phyloP scores from a whole-genome alignment of 2,113 vertebrate genomes.

The Ascaphus truei region DNA sequence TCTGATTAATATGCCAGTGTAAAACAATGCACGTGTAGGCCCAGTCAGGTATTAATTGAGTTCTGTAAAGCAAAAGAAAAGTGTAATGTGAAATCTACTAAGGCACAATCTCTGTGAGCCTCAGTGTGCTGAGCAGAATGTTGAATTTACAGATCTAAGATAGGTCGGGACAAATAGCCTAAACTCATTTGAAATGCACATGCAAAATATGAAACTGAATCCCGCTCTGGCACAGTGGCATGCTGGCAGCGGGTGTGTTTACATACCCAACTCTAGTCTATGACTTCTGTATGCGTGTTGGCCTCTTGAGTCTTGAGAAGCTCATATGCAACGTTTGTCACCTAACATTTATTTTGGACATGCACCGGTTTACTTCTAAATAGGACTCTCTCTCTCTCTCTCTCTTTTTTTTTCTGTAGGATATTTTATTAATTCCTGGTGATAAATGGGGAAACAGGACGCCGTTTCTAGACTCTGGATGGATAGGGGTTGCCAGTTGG shows the following conservation, averaged over 20 bases:
- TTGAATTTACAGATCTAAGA: not conserved
- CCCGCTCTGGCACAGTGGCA: conserved; percentile 11
- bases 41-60: not conserved
- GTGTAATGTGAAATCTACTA: conserved; percentile 15
- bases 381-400: conserved; percentile 14
- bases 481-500: conserved; percentile 18
- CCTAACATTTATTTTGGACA: conserved; percentile 34
- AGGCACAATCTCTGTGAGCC: not conserved
- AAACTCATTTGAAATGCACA: conserved; percentile 13
- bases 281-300: conserved; percentile 16
- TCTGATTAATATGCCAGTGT: too few relatives aligned
- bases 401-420: conserved; percentile 1
- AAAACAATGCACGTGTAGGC: too few relatives aligned
- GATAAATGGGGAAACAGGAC: conserved; percentile 32
- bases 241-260: conserved; percentile 23
- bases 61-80: not conserved
- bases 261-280: conserved; percentile 26
- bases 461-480: conserved; percentile 26
- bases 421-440: conserved; percentile 36
- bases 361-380: conserved; percentile 29
- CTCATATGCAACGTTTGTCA: conserved; percentile 32
- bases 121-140: not conserved
- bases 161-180: not conserved
- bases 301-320: conserved; percentile 17
- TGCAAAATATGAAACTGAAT: conserved; percentile 31